phyloP scores from a whole-genome alignment of 92 coral and sea anemone species.

The Zoanthus gigantus region DNA sequence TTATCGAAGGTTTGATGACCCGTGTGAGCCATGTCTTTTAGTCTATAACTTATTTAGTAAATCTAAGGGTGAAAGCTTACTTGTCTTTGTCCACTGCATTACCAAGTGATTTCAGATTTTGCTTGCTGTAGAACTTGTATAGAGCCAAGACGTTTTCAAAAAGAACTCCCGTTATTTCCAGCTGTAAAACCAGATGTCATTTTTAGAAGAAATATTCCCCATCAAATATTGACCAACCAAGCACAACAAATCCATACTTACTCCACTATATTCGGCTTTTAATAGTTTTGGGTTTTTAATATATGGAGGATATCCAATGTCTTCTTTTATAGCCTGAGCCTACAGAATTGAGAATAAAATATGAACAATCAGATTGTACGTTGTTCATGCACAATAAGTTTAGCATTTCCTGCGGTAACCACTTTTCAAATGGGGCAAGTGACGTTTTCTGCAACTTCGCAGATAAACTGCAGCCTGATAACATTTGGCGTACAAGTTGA shows the following conservation, averaged over 20 bases:
- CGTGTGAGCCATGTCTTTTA: no score
- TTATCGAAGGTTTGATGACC: no score
- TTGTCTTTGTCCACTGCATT: constrained; percentile 23
- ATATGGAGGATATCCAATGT: constrained; percentile 47
- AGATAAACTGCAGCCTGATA: no score
- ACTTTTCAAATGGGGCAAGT: not conserved
- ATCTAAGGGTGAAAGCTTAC: not conserved
- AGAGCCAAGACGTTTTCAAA: constrained; percentile 1
- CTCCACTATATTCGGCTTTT: constrained; percentile 26
- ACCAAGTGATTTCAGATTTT: constrained; percentile 22
- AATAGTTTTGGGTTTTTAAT: constrained; percentile 31
- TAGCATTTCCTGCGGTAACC: no score
- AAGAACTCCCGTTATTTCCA: not conserved
- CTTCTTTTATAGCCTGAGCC: constrained; percentile 35
- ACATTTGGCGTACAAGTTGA: not conserved
- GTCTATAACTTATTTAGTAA: not conserved
- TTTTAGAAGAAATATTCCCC: not conserved
- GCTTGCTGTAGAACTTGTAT: constrained; percentile 2
- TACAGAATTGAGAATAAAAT: not conserved
- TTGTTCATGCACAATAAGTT: not conserved
- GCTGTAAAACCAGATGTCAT: constrained; percentile 6
- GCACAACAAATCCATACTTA: not conserved
- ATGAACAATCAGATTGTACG: not conserved
- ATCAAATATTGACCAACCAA: not conserved
- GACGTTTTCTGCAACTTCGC: not conserved